phyloP scores from a whole-genome alignment of 1,140 invertebrate genomes.

The Centruroides vittatus region DNA sequence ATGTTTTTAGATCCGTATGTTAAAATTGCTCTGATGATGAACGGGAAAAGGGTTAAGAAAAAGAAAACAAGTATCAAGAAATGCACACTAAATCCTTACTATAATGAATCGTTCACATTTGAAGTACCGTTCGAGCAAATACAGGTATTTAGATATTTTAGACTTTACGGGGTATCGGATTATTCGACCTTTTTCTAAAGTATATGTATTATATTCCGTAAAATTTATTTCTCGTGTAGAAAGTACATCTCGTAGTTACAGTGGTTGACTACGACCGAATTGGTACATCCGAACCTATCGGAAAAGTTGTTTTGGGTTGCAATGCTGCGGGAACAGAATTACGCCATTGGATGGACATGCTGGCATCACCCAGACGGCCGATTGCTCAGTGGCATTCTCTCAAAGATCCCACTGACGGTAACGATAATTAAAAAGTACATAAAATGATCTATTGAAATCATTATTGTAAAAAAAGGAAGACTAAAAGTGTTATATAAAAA shows the following conservation, averaged over 20 bases:
- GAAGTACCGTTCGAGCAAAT: constrained; percentile 99
- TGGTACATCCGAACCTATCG: constrained; percentile 97
- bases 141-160: constrained; percentile 41
- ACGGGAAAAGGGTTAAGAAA: constrained; percentile 97
- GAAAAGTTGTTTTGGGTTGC: constrained; percentile 89
- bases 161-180: too few relatives aligned
- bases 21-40: constrained; percentile 99
- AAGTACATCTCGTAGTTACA: constrained; percentile 95
- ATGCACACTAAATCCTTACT: constrained; percentile 99
- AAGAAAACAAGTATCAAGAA: constrained; percentile 99
- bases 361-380: constrained; percentile 90
- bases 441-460: too few relatives aligned
- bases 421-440: neutral
- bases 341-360: constrained; percentile 98
- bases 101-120: constrained; percentile 99
- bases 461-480: too few relatives aligned
- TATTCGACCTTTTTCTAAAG: too few relatives aligned
- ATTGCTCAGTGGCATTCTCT: constrained; percentile 99
- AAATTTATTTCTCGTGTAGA: constrained; percentile 46
- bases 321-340: constrained; percentile 93
- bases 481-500: too few relatives aligned
- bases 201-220: too few relatives aligned
- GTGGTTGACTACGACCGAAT: constrained; percentile 99
- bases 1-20: constrained; percentile 91
- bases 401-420: constrained; percentile 73